Base-by-base conservation (phyloP, 1,140 invertebrate genomes). In the Kradibia gibbosae region DNA sequence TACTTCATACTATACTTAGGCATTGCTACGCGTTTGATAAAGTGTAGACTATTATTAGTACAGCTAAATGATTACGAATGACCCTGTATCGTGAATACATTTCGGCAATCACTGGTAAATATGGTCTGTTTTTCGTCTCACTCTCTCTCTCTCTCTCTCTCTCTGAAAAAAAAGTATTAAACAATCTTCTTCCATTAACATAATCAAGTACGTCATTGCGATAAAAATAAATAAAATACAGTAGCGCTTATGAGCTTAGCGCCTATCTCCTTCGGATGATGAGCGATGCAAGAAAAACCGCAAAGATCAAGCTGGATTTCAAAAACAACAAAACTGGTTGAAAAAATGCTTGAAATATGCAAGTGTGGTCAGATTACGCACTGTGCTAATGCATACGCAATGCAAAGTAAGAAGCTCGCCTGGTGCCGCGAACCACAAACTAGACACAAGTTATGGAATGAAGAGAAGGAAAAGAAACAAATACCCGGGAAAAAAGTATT, bases 351-450 rank as follows among this genome's bases (percentile, higher is more conserved):
- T 36, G 34, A 3, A 8, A 57, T 57, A 57, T 57, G 34, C 34
- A 57, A 53, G 53, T 39, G 73, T 57, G 53, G n/a, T 75, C 22
- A 42, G 28, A 75, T 57, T 75, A 57, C 34, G 1, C 17, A 57
- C 25, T 25, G 42, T 17, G 53, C 11, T 1, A 25, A 57, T n/a
- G 53, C 25, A 17, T 25, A 13, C 22, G 8, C 22, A 36, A 55
- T 53, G 31, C 31, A 74, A 34, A 53, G 11, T 15, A 36, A 75
- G 34, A 25, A 17, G 22, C 15, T 36, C 17, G 3, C 15, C 28
- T 39, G 62, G 39, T 10, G 0, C 10, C 20, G 7, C n/a, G 5
- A 3, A 60, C 62, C 62, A 67, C 5, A 70, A 45, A 28, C 31
- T 65, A 36, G 31, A 25, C 13, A 70, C 42, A 34, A 70, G 11